Conservation (phyloP, 2,888 invertebrate genomes). For the Latrodectus hesperus region DNA sequence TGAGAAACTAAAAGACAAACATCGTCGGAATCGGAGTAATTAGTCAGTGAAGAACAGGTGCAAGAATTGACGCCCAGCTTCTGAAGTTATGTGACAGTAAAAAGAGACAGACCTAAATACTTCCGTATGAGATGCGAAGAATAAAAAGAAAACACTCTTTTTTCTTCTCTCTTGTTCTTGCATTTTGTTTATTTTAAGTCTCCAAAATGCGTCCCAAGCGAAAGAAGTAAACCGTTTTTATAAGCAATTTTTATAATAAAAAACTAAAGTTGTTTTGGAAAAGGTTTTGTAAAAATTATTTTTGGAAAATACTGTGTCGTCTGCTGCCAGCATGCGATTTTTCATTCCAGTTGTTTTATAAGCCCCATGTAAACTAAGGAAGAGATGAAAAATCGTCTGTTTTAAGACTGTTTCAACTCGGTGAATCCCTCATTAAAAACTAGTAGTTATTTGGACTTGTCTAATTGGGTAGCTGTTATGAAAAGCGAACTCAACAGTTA, state of each 20-base stretch:
- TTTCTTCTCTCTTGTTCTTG: not conserved
- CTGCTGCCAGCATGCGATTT: not conserved
- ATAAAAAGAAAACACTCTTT: not conserved
- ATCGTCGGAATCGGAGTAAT: too few relatives aligned
- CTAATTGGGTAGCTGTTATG: too few relatives aligned
- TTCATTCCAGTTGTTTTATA: too few relatives aligned
- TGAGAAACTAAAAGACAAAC: too few relatives aligned
- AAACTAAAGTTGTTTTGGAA: not conserved
- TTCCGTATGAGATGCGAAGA: not conserved
- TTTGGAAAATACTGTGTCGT: not conserved
- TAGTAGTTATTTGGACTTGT: too few relatives aligned
- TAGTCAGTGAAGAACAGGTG: not conserved
- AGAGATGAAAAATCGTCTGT: too few relatives aligned
- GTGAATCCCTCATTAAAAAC: too few relatives aligned
- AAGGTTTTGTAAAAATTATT: not conserved
- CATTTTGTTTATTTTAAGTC: not conserved
- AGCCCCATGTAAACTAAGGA: too few relatives aligned
- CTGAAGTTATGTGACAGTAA: not conserved
- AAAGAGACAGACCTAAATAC: not conserved
- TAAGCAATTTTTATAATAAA: not conserved
- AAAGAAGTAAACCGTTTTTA: not conserved
- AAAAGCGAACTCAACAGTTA: too few relatives aligned
- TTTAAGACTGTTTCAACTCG: too few relatives aligned
- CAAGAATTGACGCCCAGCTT: not conserved
- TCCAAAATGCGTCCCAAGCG: not conserved